Conservation (phyloP, 30 jellyfish, hydroid and myxozoan species). For the Clytia hemisphaerica region DNA sequence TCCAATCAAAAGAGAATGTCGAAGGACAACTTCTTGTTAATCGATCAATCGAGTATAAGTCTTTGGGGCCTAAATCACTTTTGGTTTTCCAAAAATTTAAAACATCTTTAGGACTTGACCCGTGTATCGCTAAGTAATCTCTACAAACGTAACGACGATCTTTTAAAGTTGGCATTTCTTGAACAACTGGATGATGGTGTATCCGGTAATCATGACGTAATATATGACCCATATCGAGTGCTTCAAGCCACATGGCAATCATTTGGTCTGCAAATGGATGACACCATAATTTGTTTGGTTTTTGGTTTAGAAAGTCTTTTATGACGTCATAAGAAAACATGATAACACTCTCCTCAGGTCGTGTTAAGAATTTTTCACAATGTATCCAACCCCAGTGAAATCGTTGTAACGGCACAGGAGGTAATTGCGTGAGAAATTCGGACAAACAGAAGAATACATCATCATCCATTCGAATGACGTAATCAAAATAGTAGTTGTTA, state of each 20-base stretch:
- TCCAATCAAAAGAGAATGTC: no score
- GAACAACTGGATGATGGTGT: constrained; percentile 41
- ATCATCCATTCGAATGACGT: constrained; percentile 72
- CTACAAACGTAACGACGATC: constrained; percentile 36
- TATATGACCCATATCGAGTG: neutral
- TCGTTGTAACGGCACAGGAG: constrained; percentile 3
- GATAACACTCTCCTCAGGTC: constrained; percentile 41
- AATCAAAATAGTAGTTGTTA: constrained; percentile 55
- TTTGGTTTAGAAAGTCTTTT: constrained; percentile 18
- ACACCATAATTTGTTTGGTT: constrained; percentile 24
- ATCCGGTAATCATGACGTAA: constrained; percentile 34
- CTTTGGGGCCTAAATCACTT: no score
- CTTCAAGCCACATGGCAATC: constrained; percentile 34
- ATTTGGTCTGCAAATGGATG: constrained; percentile 50
- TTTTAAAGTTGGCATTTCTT: neutral
- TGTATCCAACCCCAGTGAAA: constrained; percentile 45
- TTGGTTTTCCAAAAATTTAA: constrained; percentile 59
- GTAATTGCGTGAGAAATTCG: constrained; percentile 25
- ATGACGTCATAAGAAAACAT: constrained; percentile 23
- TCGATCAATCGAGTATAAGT: no score
- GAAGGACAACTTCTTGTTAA: no score
- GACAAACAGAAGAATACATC: constrained; percentile 67
- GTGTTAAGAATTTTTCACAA: constrained; percentile 7
- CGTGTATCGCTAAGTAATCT: constrained; percentile 69
- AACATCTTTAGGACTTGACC: constrained; percentile 68